Conservation (phyloP, 2,888 invertebrate species). For the Stictocephala bisonia region DNA sequence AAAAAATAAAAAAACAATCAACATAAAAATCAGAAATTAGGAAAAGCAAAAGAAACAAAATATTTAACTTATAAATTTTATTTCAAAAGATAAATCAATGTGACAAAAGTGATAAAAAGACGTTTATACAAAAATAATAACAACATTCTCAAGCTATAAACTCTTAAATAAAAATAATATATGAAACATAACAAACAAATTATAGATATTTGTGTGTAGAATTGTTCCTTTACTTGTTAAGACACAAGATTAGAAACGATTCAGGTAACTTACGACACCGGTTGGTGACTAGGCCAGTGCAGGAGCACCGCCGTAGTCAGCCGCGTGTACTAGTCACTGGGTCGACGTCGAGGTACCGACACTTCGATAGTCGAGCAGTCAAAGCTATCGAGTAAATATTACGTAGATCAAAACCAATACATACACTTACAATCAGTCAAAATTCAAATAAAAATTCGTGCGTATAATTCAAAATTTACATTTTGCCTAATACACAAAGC, state of each 20-base stretch:
- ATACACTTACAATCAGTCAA: too few relatives aligned
- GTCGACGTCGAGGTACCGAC: too few relatives aligned
- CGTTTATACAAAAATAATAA: slow-evolving; percentile 50
- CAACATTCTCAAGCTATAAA: slow-evolving; percentile 46
- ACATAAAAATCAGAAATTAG: not conserved
- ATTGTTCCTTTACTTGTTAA: slow-evolving; percentile 38
- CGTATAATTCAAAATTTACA: too few relatives aligned
- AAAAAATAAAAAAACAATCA: too few relatives aligned
- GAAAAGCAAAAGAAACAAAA: slow-evolving; percentile 26
- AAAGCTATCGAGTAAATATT: too few relatives aligned
- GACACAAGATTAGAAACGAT: slow-evolving; percentile 36
- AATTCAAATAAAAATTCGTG: too few relatives aligned
- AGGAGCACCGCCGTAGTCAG: not conserved
- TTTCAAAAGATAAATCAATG: slow-evolving; percentile 50
- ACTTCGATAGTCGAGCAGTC: slow-evolving; percentile 3
- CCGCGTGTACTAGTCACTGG: not conserved
- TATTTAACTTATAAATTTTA: slow-evolving; percentile 43
- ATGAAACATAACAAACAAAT: slow-evolving; percentile 48
- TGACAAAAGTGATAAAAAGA: slow-evolving; percentile 51
- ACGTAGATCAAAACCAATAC: too few relatives aligned
- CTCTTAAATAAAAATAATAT: slow-evolving; percentile 48
- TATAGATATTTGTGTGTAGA: slow-evolving; percentile 41
- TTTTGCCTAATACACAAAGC: too few relatives aligned
- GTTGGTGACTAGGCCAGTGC: slow-evolving; percentile 35
- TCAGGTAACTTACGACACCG: slow-evolving; percentile 48